phyloP scores from a whole-genome alignment of 2,797 vertebrate species.

The Sebastiscus albofasciatus region DNA sequence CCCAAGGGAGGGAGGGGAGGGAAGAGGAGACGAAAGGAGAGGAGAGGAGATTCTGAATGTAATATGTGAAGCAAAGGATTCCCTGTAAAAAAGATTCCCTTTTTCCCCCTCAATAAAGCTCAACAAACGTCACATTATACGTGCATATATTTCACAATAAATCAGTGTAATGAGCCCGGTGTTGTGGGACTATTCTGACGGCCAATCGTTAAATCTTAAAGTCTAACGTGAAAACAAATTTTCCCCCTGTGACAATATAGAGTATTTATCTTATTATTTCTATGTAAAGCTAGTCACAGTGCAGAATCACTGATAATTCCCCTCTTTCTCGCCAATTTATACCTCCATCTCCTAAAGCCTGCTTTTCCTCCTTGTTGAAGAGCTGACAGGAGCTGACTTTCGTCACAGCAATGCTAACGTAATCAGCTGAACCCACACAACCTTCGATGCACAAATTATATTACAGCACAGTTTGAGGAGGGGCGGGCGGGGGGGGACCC shows the following conservation, averaged over 20 bases:
- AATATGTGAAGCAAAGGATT: conserved; percentile 9
- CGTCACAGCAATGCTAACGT: conserved; percentile 67
- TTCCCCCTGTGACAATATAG: background rate
- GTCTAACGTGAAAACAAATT: background rate
- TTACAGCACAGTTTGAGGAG: conserved; percentile 58
- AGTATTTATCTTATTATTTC: background rate
- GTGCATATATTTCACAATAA: background rate
- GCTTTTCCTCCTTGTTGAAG: conserved; percentile 58
- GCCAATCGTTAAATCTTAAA: background rate
- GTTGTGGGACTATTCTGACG: background rate
- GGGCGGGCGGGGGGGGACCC: conserved; percentile 16
- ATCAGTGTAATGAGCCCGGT: background rate
- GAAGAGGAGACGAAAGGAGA: conserved; percentile 3
- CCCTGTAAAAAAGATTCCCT: background rate
- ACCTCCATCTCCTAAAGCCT: background rate
- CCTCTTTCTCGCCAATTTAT: background rate
- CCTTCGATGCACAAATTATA: conserved; percentile 79
- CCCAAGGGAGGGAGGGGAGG: conserved; percentile 16
- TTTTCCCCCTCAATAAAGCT: background rate
- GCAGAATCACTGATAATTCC: conserved; percentile 1
- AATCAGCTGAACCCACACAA: conserved; percentile 75
- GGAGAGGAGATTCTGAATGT: background rate
- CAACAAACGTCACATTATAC: background rate
- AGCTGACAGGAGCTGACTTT: conserved; percentile 67
- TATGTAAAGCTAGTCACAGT: background rate